Conservation (phyloP, 1,140 invertebrate genomes). For the Drosophila littoralis region DNA sequence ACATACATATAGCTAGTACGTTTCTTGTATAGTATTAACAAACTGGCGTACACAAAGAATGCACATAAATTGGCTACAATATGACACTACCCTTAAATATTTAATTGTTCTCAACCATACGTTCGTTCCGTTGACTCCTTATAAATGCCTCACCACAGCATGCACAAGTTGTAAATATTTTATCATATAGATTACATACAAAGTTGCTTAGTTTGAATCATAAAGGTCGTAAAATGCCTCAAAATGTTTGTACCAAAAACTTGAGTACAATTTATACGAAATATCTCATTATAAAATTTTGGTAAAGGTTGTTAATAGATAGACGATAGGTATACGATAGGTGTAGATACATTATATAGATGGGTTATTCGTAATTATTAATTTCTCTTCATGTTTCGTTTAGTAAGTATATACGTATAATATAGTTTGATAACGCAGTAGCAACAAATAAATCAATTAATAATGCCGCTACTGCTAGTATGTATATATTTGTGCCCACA, state of each 20-base stretch:
- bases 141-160: slow-evolving; percentile 34
- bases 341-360: slow-evolving; percentile 40
- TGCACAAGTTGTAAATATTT: slow-evolving; percentile 63
- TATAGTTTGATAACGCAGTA: slow-evolving; percentile 43
- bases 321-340: slow-evolving; percentile 32
- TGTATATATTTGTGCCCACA: slow-evolving; percentile 75
- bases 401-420: slow-evolving; percentile 43
- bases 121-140: slow-evolving; percentile 10
- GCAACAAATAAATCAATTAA: slow-evolving; percentile 33
- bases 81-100: slow-evolving; percentile 52
- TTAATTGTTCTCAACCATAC: slow-evolving; percentile 12
- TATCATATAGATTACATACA: slow-evolving; percentile 55
- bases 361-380: slow-evolving; percentile 48
- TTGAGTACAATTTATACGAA: slow-evolving; percentile 61
- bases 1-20: slow-evolving; percentile 16
- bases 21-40: slow-evolving; percentile 41
- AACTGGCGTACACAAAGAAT: slow-evolving; percentile 46
- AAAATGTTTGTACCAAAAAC: slow-evolving; percentile 79
- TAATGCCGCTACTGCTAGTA: slow-evolving; percentile 42
- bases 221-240: slow-evolving; percentile 72
- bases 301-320: slow-evolving; percentile 46
- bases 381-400: slow-evolving; percentile 13
- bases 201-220: slow-evolving; percentile 47
- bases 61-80: slow-evolving; percentile 48
- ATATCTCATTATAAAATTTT: slow-evolving; percentile 77